Evolutionary conservation across 2,113 vertebrate species (phyloP), one percentile per base, ranked within the genome.

Genomic region (Acrocephalus arundinaceus): DNA sequence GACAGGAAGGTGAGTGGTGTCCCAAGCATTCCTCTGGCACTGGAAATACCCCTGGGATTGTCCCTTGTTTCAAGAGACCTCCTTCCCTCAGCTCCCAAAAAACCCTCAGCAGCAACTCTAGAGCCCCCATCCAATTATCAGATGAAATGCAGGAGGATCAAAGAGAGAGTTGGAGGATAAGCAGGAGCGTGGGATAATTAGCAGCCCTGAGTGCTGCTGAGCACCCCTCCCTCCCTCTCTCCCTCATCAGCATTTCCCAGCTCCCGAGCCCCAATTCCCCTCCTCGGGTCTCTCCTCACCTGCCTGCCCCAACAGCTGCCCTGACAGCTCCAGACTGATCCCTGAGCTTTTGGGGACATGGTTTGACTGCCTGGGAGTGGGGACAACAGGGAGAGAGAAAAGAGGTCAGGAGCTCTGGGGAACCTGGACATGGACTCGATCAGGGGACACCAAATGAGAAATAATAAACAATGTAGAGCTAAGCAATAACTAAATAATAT

Each of bases 131-230:
- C 63, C 92, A 74, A 68, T 95, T 93, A 96, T 6, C 52, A 93
- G 85, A 74, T 76, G 67, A 85, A 89, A 85, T 59, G 61, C 81
- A 74, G 75, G 90, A 89, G 75, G 93, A 97, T 96, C 93, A 96
- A 95, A 96, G 93, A 59, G 28, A 78, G 75, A 75, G 87, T n/a
- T 90, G 86, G 81, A 95, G 93, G 94, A 77, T 67, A 71, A 86
- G 93, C 82, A 58, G 75, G 54, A 93, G 71, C 35, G 21, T 77
- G 95, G 91, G 91, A 85, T 96, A 91, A 96, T 96, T 39, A 93
- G 89, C 85, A 87, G 94, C 78, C 71, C 89, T 33, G 80, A 70
- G 68, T 75, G 92, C 79, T 90, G 84, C 17, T 58, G 81, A 83
- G 51, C 67, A 59, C 51, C 75, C 70, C 68, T 80, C 49, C 15